Percentiles rank a stretch among this genome's conserved stretches.
These are phyloP conservation scores for Polymixis lichenea DNA, from an alignment of 2,888 invertebrate species.

Conservation along the genomic window DNA sequence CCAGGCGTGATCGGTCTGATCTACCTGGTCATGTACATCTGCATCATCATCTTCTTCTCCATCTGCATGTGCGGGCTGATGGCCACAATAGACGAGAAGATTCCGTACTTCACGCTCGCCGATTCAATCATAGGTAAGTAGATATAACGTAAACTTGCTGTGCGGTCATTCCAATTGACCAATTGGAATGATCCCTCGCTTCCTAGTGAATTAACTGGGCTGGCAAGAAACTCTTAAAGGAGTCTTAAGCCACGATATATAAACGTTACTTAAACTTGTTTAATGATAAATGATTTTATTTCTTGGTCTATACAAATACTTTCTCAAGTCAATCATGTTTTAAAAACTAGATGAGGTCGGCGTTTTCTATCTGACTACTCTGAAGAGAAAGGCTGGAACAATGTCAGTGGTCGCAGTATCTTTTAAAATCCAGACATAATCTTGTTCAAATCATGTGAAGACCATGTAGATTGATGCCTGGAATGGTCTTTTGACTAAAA, in stretches of 20 bases:
- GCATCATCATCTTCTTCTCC: slow-evolving; percentile 96
- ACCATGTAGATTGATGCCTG: too few relatives aligned
- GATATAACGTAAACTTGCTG: neutral
- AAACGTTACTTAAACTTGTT: neutral
- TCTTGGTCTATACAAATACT: too few relatives aligned
- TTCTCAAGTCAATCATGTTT: too few relatives aligned
- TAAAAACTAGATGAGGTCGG: too few relatives aligned
- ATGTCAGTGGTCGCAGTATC: too few relatives aligned
- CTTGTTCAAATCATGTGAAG: too few relatives aligned
- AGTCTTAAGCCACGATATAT: neutral
- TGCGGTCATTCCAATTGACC: too few relatives aligned
- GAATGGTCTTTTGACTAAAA: too few relatives aligned
- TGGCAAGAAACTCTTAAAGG: neutral
- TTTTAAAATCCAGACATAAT: too few relatives aligned
- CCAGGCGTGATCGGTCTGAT: slow-evolving; percentile 96
- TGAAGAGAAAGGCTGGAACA: too few relatives aligned
- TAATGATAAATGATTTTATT: neutral
- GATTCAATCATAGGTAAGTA: slow-evolving; percentile 94
- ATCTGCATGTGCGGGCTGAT: slow-evolving; percentile 97
- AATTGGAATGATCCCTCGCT: neutral
- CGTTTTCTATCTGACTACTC: too few relatives aligned
- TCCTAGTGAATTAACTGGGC: neutral
- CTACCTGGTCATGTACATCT: slow-evolving; percentile 97
- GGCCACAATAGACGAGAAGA: slow-evolving; percentile 92
- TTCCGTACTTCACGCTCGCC: slow-evolving; percentile 95